Evolutionary conservation across 2,113 vertebrate species (phyloP), one percentile per base, ranked within the genome.

Genomic region (Motacilla alba): DNA sequence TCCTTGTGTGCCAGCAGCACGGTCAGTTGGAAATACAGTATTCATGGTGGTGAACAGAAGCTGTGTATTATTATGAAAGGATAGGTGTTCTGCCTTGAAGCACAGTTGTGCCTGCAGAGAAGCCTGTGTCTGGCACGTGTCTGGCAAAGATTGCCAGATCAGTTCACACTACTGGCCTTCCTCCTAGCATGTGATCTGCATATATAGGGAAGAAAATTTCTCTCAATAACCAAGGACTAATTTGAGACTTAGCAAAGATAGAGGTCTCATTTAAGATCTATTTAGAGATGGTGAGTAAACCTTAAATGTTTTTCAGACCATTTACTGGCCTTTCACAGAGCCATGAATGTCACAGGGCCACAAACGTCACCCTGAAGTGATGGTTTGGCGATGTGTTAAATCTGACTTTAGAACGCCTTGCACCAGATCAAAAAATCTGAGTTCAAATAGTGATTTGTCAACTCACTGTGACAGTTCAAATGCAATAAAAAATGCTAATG

Each of bases 111-210:
- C 26, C 39, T 73, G 58, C 46, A 49, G 4, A 28, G 53, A 37
- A 28, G 49, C 8, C 24, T 47, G 5, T 19, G 35, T 30, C 33
- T 15, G 70, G 35, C 33, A 39, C 0, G 0, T 5, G 8, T 15
- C 21, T 52, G 28, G 22, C 13, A 55, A 56, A 12, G 20, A 16
- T 3, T 46, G 7, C 4, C 39, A 68, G 35, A 39, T 47, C 62
- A 52, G 11, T 56, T 55, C 60, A 52, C 11, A 31, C 28, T 6
- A 43, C 7, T 37, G 49, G 33, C 44, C 24, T 85, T 83, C 58
- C 37, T 72, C 27, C 39, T 17, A 9, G 4, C 13, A 21, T 27
- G 18, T 43, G 30, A 55, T 55, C 35, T 62, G 39, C 30, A 50
- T 10, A 27, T 52, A 52, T 18, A 59, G 39, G 18, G 53, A 39